These are phyloP conservation scores for Nibea coibor DNA, from an alignment of 2,113 vertebrate species.

Conservation along the genomic window DNA sequence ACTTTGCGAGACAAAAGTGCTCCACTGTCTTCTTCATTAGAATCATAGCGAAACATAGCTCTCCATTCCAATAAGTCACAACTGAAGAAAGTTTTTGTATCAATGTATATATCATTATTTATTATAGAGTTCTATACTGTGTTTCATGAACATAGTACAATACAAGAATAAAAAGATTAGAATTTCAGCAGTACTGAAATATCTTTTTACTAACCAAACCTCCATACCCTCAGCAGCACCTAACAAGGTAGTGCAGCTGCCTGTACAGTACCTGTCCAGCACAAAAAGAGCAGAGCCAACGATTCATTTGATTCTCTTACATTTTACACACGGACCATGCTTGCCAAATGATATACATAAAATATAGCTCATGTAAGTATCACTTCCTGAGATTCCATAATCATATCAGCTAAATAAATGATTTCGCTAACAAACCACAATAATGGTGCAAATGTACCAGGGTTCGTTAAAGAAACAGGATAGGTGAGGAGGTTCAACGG, in stretches of 20 bases:
- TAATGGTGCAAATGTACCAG: no score
- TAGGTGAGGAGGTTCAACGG: no score
- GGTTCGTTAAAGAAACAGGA: no score
- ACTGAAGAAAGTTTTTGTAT: not conserved
- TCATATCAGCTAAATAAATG: no score
- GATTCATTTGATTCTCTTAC: no score
- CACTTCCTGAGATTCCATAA: no score
- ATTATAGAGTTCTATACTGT: not conserved
- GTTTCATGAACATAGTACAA: not conserved
- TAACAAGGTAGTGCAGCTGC: not conserved
- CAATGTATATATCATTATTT: not conserved
- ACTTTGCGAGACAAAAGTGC: constrained; percentile 32
- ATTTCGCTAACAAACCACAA: no score
- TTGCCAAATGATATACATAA: no score
- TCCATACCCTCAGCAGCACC: not conserved
- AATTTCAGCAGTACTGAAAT: not conserved
- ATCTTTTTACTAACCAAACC: no score
- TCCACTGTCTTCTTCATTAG: constrained; percentile 1
- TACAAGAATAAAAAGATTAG: not conserved
- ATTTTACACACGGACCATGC: no score
- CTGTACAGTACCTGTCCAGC: not conserved
- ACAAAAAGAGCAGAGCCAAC: not conserved
- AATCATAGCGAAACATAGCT: constrained; percentile 12
- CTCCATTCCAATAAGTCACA: constrained; percentile 11
- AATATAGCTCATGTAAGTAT: no score